Percentiles rank a stretch among this genome's conserved stretches.
These are phyloP conservation scores for Synaphobranchus kaupii DNA, from an alignment of 2,797 vertebrate genomes.

Conservation along the genomic window DNA sequence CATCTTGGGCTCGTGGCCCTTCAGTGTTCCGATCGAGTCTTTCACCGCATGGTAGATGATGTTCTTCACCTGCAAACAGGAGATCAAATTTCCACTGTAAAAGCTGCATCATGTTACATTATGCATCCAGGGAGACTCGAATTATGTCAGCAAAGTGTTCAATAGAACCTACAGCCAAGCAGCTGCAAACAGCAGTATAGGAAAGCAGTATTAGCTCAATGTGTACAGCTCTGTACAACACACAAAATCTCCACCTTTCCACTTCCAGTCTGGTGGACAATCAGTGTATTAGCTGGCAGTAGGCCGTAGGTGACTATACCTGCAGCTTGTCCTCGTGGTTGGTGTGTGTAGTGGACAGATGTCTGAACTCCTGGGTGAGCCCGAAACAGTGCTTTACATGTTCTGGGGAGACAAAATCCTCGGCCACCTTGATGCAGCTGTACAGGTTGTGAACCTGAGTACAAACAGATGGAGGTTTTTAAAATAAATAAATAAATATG, in stretches of 20 bases:
- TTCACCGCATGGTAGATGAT: slow-evolving; percentile 99
- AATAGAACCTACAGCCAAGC: no score
- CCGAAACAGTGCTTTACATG: slow-evolving; percentile 99
- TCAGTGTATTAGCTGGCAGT: no score
- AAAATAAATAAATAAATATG: background rate
- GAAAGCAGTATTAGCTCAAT: no score
- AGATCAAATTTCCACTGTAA: background rate
- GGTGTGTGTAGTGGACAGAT: slow-evolving; percentile 96
- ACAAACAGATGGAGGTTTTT: background rate
- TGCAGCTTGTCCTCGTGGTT: slow-evolving; percentile 99
- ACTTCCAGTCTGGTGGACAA: no score
- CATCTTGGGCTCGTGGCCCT: slow-evolving; percentile 93
- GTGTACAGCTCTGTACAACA: no score
- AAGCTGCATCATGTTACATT: background rate
- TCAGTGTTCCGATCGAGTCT: slow-evolving; percentile 96
- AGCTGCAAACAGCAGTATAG: no score
- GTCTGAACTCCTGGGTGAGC: slow-evolving; percentile 98
- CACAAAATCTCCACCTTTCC: no score
- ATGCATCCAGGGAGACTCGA: no score
- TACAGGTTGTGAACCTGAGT: slow-evolving; percentile 96
- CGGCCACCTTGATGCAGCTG: slow-evolving; percentile 98
- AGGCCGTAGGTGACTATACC: slow-evolving; percentile 64
- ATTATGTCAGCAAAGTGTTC: no score
- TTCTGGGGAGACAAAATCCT: slow-evolving; percentile 99
- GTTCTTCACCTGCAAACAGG: slow-evolving; percentile 89